Evolutionary conservation across 2,888 invertebrate species (phyloP).

Genomic region (Diplolepis rosae): DNA sequence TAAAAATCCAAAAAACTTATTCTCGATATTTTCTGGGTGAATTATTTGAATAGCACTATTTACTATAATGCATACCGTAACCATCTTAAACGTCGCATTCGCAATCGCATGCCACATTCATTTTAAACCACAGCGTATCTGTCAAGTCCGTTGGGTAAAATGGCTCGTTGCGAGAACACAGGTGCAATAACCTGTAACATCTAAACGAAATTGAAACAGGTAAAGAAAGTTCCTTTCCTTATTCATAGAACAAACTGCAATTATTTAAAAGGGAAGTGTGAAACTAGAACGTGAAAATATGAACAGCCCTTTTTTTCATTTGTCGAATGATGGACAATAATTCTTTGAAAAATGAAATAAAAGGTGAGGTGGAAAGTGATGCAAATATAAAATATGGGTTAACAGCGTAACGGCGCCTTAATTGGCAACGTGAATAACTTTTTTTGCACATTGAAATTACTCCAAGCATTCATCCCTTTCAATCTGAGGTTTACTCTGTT

Average conservation of each 20-base stretch:
- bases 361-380: not conserved
- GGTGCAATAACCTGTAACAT: conserved; percentile 6
- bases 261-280: no score
- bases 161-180: conserved; percentile 6
- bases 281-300: not conserved
- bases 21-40: not conserved
- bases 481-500: not conserved
- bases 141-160: conserved; percentile 14
- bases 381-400: not conserved
- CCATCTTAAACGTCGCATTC: not conserved
- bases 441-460: conserved; percentile 2
- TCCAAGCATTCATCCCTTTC: not conserved
- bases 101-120: not conserved
- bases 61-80: not conserved
- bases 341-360: not conserved
- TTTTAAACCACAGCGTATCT: not conserved
- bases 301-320: not conserved
- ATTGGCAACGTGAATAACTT: not conserved
- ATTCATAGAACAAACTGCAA: not conserved
- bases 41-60: not conserved
- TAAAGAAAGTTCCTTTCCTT: not conserved
- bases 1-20: not conserved
- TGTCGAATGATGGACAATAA: not conserved
- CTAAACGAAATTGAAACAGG: conserved; percentile 11
- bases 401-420: not conserved